phyloP scores from a whole-genome alignment of 2,113 vertebrate genomes.

The Poeciliopsis prolifica region DNA sequence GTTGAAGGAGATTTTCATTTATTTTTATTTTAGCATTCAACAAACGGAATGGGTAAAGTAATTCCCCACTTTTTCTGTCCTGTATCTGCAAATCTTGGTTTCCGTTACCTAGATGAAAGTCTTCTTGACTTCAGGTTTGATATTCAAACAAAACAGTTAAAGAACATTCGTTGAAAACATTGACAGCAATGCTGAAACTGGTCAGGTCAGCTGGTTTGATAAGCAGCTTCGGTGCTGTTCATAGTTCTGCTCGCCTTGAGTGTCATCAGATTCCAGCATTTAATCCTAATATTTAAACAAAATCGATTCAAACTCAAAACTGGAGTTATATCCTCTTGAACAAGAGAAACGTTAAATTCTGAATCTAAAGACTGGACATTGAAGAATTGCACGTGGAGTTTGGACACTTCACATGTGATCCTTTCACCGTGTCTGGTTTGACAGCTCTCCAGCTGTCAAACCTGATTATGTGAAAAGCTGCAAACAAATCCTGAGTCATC shows the following conservation, averaged over 20 bases:
- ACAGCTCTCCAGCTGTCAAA: not conserved
- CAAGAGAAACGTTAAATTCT: not conserved
- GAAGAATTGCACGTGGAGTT: not conserved
- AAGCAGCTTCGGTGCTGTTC: not conserved
- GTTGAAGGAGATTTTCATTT: no score
- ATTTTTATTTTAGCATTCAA: no score
- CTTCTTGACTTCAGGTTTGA: not conserved
- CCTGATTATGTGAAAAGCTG: not conserved
- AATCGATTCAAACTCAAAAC: not conserved
- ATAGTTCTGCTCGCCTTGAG: not conserved
- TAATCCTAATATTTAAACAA: not conserved
- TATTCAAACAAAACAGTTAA: not conserved
- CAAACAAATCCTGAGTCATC: not conserved
- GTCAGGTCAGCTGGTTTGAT: conserved; percentile 36
- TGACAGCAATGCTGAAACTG: not conserved
- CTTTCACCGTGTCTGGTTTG: not conserved
- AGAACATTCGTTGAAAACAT: not conserved
- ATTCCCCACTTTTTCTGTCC: not conserved
- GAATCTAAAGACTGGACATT: not conserved
- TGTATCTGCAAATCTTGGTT: no score
- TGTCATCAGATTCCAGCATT: not conserved
- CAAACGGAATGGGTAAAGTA: not conserved
- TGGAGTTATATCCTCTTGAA: not conserved
- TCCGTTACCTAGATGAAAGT: not conserved
- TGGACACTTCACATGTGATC: not conserved